Percentiles rank a stretch among this genome's conserved stretches.
These are phyloP conservation scores for Balanococcus diminutus DNA, from an alignment of 2,888 invertebrate genomes.

Conservation along the genomic window DNA sequence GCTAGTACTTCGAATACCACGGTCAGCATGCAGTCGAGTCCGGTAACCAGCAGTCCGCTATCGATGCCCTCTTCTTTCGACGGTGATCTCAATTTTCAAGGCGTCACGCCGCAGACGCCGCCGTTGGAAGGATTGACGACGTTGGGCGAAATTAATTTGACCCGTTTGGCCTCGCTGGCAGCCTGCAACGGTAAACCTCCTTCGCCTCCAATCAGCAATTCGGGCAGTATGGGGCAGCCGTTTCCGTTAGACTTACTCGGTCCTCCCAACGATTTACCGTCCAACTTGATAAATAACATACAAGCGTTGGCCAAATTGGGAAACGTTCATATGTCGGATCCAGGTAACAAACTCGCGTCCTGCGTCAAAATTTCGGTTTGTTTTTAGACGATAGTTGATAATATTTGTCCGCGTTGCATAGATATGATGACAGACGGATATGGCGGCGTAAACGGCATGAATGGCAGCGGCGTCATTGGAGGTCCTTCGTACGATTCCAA, in stretches of 20 bases:
- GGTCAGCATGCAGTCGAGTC: conserved; percentile 62
- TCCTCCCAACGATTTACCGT: conserved; percentile 70
- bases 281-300: conserved; percentile 79
- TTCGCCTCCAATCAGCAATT: conserved; percentile 65
- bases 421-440: conserved; percentile 46
- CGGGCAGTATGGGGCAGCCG: conserved; percentile 62
- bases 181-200: conserved; percentile 38
- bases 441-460: conserved; percentile 6
- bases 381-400: neutral
- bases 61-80: conserved; percentile 81
- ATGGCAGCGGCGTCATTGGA: neutral
- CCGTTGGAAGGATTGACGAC: conserved; percentile 67
- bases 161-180: conserved; percentile 81
- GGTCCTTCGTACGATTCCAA: conserved; percentile 28
- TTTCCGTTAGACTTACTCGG: conserved; percentile 78
- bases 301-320: conserved; percentile 89
- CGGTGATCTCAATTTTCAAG: conserved; percentile 67
- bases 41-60: conserved; percentile 72
- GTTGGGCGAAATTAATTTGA: conserved; percentile 85
- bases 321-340: conserved; percentile 63
- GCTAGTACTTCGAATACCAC: neutral
- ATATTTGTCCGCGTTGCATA: neutral
- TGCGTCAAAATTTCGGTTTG: neutral
- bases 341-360: conserved; percentile 61
- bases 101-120: conserved; percentile 60